Evolutionary conservation across 2,888 invertebrate genomes (phyloP).

Genomic region (Limnephilus rhombicus): DNA sequence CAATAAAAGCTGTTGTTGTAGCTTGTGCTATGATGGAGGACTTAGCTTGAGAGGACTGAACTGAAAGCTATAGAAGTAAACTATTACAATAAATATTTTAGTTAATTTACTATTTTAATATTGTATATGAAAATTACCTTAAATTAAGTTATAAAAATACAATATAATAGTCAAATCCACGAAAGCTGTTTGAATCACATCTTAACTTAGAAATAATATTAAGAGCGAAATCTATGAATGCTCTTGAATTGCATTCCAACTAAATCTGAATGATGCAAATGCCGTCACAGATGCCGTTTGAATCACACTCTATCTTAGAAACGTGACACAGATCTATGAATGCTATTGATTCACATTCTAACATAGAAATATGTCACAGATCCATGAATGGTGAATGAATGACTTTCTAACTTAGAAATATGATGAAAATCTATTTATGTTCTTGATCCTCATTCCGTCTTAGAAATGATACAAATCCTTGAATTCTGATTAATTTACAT

Average conservation of each 20-base stretch:
- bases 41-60: background rate
- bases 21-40: background rate
- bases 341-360: conserved; percentile 1
- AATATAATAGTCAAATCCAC: background rate
- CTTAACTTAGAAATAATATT: background rate
- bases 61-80: background rate
- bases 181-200: background rate
- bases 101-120: background rate
- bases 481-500: too few species aligned
- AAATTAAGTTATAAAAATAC: background rate
- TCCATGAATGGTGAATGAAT: background rate
- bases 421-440: background rate
- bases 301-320: conserved; percentile 1
- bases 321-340: background rate
- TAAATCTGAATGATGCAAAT: background rate
- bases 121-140: background rate
- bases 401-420: background rate
- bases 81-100: background rate
- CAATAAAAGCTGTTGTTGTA: background rate
- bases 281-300: background rate
- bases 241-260: background rate
- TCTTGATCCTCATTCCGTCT: too few species aligned
- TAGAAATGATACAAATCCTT: too few species aligned
- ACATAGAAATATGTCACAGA: conserved; percentile 1
- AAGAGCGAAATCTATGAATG: background rate